Percentiles rank a stretch among this genome's conserved stretches.
These are phyloP conservation scores for Actinia equina DNA, from an alignment of 64 coral and sea anemone genomes.

Conservation along the genomic window DNA sequence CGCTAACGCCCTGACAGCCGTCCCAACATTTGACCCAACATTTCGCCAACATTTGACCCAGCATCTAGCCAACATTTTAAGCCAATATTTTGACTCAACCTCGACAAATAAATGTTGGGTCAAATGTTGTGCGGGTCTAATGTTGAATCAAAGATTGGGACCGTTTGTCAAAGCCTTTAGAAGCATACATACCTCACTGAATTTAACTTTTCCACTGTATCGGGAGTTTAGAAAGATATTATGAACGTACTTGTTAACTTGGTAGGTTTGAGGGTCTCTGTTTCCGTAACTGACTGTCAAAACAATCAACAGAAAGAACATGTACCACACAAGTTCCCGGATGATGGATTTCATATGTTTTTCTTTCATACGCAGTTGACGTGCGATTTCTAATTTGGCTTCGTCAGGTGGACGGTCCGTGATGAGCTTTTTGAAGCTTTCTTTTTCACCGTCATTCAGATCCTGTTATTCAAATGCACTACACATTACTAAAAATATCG, in stretches of 20 bases:
- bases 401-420: conserved; percentile 57
- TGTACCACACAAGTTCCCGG: conserved; percentile 68
- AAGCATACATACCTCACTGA: conserved; percentile 29
- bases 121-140: too few species aligned
- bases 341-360: conserved; percentile 80
- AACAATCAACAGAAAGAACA: conserved; percentile 56
- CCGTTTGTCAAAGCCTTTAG: too few species aligned
- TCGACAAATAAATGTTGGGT: too few species aligned
- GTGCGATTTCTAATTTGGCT: conserved; percentile 50
- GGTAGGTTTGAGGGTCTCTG: conserved; percentile 50
- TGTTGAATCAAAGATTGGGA: too few species aligned
- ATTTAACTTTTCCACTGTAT: conserved; percentile 41
- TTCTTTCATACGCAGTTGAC: conserved; percentile 60
- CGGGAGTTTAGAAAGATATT: conserved; percentile 20
- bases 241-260: conserved; percentile 51
- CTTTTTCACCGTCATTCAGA: conserved; percentile 43
- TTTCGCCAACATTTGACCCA: too few species aligned
- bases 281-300: conserved; percentile 72
- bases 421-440: conserved; percentile 57
- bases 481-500: too few species aligned
- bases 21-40: too few species aligned
- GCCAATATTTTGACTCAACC: too few species aligned
- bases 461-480: not conserved
- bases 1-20: too few species aligned
- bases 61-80: too few species aligned